These are phyloP conservation scores for Mesochorus sp. DNA, from an alignment of 2,888 invertebrate species.

Conservation along the genomic window DNA sequence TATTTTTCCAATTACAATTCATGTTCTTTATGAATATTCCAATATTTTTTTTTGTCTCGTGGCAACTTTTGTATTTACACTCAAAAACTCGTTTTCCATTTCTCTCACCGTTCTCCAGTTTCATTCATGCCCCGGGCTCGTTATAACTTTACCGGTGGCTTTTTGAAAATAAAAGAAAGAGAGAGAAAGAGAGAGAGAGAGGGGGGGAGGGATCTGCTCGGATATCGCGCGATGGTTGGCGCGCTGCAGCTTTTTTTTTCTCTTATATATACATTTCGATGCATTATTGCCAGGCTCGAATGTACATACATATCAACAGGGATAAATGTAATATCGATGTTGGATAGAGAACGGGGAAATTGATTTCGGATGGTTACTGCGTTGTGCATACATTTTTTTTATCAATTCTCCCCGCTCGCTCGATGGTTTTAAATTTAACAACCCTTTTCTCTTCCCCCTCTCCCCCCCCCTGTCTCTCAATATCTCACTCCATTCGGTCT, in stretches of 20 bases:
- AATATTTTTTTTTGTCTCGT: background rate
- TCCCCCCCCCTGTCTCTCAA: too few species aligned
- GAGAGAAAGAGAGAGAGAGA: too few species aligned
- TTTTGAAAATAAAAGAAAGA: background rate
- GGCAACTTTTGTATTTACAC: background rate
- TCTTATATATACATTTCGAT: too few species aligned
- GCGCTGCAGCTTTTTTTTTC: background rate
- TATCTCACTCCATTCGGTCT: constrained; percentile 19
- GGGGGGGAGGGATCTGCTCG: too few species aligned
- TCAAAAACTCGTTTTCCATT: background rate
- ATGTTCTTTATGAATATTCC: too few species aligned
- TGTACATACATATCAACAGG: background rate
- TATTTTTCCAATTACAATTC: background rate
- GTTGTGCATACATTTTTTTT: constrained; percentile 16
- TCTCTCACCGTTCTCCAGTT: background rate
- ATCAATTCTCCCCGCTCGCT: constrained; percentile 12
- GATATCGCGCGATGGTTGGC: background rate
- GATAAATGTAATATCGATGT: constrained; percentile 32
- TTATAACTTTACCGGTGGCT: background rate
- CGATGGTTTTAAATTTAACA: constrained; percentile 32
- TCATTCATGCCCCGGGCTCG: constrained; percentile 6
- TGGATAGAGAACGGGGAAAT: constrained; percentile 36
- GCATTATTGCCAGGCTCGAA: background rate
- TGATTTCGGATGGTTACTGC: constrained; percentile 36
- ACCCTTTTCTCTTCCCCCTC: background rate